Evolutionary conservation across 1,140 invertebrate species (phyloP).

Genomic region (Bombus difficillimus): DNA sequence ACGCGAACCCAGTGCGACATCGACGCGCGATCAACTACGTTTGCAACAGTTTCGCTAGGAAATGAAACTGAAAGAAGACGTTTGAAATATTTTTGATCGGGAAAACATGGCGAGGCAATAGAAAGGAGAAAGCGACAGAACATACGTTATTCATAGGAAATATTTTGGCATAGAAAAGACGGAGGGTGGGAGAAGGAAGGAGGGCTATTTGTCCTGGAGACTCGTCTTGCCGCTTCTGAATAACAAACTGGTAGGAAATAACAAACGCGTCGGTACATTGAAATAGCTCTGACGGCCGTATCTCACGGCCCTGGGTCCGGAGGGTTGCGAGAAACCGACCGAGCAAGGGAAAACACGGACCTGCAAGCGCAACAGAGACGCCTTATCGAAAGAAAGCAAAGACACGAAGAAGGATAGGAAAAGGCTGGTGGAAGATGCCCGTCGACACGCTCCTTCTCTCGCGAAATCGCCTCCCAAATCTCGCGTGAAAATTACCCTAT

Average conservation of each 20-base stretch:
- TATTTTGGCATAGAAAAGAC: slow-evolving; percentile 21
- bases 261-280: slow-evolving; percentile 82
- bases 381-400: slow-evolving; percentile 26
- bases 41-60: no score
- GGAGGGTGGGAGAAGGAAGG: neutral
- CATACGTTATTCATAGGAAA: slow-evolving; percentile 50
- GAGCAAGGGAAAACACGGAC: neutral
- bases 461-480: slow-evolving; percentile 82
- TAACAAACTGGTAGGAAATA: slow-evolving; percentile 81
- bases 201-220: slow-evolving; percentile 70
- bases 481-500: slow-evolving; percentile 84
- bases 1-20: no score
- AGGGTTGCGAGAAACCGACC: neutral
- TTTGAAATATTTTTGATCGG: neutral
- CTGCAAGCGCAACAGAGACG: neutral
- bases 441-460: slow-evolving; percentile 65
- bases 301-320: slow-evolving; percentile 71
- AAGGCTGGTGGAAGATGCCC: slow-evolving; percentile 31
- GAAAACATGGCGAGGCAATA: neutral
- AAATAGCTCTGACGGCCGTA: slow-evolving; percentile 78
- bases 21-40: no score
- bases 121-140: neutral
- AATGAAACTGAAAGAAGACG: no score
- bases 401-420: slow-evolving; percentile 18
- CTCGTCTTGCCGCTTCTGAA: slow-evolving; percentile 63